Conservation (phyloP, 1,140 invertebrate genomes). For the Diprion similis region DNA sequence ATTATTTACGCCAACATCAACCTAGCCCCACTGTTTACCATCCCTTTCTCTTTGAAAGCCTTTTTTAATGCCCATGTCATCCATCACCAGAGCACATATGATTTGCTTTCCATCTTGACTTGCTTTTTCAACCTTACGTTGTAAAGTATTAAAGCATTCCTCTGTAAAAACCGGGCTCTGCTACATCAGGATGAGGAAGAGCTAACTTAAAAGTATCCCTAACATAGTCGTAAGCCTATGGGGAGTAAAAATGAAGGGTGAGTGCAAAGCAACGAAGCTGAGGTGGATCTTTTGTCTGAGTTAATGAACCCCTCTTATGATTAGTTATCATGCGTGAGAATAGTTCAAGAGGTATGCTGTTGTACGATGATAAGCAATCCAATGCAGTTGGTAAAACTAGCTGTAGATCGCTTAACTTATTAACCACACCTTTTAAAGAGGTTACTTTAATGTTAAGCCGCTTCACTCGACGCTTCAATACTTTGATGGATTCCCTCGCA, state of each 20-base stretch:
- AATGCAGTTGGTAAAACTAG: not conserved
- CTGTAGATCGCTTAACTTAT: too few relatives aligned
- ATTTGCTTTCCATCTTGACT: not conserved
- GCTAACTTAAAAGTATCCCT: not conserved
- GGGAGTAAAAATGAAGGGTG: not conserved
- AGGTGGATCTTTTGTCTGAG: not conserved
- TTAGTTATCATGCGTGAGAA: not conserved
- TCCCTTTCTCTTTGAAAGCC: not conserved
- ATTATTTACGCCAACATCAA: not conserved
- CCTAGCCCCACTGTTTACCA: not conserved
- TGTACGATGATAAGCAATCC: not conserved
- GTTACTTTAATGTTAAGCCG: too few relatives aligned
- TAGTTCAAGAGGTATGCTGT: not conserved
- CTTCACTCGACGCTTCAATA: too few relatives aligned
- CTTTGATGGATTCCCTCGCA: too few relatives aligned
- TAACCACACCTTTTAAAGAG: too few relatives aligned
- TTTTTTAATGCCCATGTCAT: not conserved
- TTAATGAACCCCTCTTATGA: not conserved
- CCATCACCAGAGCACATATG: not conserved
- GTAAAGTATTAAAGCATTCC: not conserved
- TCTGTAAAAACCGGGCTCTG: not conserved
- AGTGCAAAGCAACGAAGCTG: not conserved
- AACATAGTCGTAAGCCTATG: not conserved
- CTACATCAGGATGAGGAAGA: not conserved
- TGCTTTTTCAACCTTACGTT: not conserved